phyloP scores from a whole-genome alignment of 2,113 vertebrate species.

The Dermatemys mawii region DNA sequence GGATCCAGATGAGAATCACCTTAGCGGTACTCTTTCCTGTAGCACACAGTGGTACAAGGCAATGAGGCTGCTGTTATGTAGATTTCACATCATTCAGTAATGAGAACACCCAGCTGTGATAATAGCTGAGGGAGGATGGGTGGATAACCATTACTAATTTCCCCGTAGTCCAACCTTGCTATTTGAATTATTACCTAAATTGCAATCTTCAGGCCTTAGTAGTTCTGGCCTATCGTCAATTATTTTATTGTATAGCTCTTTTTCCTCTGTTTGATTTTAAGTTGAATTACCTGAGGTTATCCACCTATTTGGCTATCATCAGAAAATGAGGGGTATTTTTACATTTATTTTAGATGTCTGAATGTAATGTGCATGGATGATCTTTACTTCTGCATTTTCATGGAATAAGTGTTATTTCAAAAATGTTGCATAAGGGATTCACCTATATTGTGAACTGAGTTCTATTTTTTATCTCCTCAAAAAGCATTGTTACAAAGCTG shows the following conservation, averaged over 20 bases:
- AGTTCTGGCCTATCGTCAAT: slow-evolving; percentile 30
- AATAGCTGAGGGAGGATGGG: slow-evolving; percentile 56
- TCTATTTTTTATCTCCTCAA: not conserved
- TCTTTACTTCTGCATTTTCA: slow-evolving; percentile 3
- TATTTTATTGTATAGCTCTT: slow-evolving; percentile 42
- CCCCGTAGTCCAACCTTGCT: slow-evolving; percentile 53
- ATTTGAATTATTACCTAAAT: slow-evolving; percentile 71
- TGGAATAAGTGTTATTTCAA: not conserved
- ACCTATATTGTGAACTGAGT: not conserved
- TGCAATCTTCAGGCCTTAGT: slow-evolving; percentile 39
- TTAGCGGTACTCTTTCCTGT: slow-evolving; percentile 47
- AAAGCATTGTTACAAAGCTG: not conserved
- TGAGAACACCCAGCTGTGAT: slow-evolving; percentile 67
- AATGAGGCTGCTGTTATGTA: slow-evolving; percentile 68
- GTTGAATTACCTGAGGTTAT: slow-evolving; percentile 27
- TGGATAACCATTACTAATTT: slow-evolving; percentile 64
- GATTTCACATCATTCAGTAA: slow-evolving; percentile 65
- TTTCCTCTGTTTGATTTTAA: slow-evolving; percentile 52
- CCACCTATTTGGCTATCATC: not conserved
- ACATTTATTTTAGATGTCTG: not conserved
- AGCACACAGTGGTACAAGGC: slow-evolving; percentile 39
- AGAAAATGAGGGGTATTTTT: not conserved
- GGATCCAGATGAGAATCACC: slow-evolving; percentile 54
- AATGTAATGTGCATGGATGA: not conserved
- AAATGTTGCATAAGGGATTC: not conserved